A percentile compares a stretch with the other conserved stretches of the same genome.
These are phyloP conservation scores for Limnephilus auricula DNA, from an alignment of 2,888 invertebrate genomes.

Conservation along the genomic window DNA sequence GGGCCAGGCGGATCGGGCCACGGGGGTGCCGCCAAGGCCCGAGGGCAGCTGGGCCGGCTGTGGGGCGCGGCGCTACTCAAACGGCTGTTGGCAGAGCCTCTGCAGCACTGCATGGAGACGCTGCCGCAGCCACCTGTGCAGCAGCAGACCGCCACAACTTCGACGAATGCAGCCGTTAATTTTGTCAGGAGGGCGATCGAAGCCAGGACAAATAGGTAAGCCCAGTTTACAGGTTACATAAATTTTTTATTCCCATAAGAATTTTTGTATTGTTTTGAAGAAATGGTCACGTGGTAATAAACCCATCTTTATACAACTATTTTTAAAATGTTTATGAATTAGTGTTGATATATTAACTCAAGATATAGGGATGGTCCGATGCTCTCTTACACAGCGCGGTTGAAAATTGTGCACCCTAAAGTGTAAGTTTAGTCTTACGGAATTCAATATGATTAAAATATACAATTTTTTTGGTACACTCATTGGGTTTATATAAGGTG, in stretches of 20 bases:
- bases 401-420: too few relatives aligned
- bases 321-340: not conserved
- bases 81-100: constrained; percentile 72
- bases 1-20: constrained; percentile 82
- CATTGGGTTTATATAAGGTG: not conserved
- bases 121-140: constrained; percentile 76
- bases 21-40: constrained; percentile 83
- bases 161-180: constrained; percentile 75
- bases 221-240: not conserved
- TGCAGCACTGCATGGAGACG: constrained; percentile 78
- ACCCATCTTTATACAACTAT: not conserved
- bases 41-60: constrained; percentile 83
- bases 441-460: too few relatives aligned
- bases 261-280: too few relatives aligned
- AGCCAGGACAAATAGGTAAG: constrained; percentile 78
- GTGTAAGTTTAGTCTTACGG: too few relatives aligned
- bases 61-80: constrained; percentile 80
- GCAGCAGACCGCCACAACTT: constrained; percentile 70
- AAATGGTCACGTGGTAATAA: not conserved
- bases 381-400: too few relatives aligned
- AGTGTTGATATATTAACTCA: too few relatives aligned
- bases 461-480: too few relatives aligned
- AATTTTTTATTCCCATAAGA: too few relatives aligned
- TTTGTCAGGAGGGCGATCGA: constrained; percentile 76
- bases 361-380: too few relatives aligned